These are phyloP conservation scores for Apis laboriosa DNA, from an alignment of 1,140 invertebrate species.

Conservation along the genomic window DNA sequence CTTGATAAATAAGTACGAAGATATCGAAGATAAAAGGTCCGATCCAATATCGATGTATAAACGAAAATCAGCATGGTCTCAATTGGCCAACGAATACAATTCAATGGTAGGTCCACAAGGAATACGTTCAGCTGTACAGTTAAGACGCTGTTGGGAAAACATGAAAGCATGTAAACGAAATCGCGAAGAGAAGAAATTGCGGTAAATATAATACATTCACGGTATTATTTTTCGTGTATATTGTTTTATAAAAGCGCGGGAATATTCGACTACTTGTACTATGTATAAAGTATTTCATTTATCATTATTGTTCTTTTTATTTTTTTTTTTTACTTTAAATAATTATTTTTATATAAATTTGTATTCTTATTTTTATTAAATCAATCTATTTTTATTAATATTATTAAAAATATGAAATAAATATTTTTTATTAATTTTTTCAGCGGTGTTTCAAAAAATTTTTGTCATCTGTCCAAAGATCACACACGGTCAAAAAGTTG, in stretches of 20 bases:
- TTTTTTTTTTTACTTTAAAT: background rate
- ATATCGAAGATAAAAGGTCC: constrained; percentile 61
- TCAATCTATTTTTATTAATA: background rate
- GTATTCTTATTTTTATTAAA: background rate
- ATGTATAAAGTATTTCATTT: background rate
- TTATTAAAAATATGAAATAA: background rate
- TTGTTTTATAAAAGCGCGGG: background rate
- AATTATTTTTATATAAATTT: background rate
- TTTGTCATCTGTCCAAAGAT: constrained; percentile 48
- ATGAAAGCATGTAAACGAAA: constrained; percentile 71
- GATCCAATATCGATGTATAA: constrained; percentile 64
- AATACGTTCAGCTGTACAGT: constrained; percentile 60
- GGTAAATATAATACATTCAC: constrained; percentile 43
- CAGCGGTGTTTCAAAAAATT: constrained; percentile 37
- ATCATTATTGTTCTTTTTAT: background rate
- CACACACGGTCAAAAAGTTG: constrained; percentile 31
- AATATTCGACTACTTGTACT: background rate
- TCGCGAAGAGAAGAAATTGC: constrained; percentile 57
- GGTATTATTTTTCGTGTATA: background rate
- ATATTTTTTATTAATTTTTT: background rate
- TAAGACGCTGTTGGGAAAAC: constrained; percentile 71
- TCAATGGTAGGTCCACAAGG: constrained; percentile 59
- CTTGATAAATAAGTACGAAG: constrained; percentile 66
- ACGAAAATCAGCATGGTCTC: constrained; percentile 66
- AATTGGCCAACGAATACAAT: constrained; percentile 68